Percentiles rank a stretch among this genome's conserved stretches.
Conservation (phyloP, 2,797 vertebrate species). For the Sciurus vulgaris region DNA sequence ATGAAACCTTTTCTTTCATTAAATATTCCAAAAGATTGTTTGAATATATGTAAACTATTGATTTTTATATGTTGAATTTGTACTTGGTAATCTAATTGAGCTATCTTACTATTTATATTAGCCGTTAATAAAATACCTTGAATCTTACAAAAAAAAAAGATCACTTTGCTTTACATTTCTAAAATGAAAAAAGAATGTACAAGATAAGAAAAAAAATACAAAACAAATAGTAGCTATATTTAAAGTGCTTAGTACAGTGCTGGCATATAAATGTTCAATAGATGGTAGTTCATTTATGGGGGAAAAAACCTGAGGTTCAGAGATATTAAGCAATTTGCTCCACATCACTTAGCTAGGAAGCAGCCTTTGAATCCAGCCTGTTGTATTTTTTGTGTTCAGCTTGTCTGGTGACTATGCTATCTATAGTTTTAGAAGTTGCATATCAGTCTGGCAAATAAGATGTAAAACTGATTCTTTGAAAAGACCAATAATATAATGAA, state of each 20-base stretch:
- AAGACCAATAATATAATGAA: background rate
- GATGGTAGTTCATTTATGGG: slow-evolving; percentile 7
- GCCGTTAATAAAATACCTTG: no score
- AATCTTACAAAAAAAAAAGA: no score
- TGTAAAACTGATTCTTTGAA: slow-evolving; percentile 40
- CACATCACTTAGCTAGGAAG: background rate
- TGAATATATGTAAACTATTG: no score
- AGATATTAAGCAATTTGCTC: background rate
- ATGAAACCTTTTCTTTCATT: no score
- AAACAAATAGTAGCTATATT: slow-evolving; percentile 17
- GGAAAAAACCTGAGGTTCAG: slow-evolving; percentile 25
- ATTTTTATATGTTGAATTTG: no score
- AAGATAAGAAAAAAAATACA: background rate
- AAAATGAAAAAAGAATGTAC: no score
- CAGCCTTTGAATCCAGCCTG: background rate
- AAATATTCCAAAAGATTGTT: no score
- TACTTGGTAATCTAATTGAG: no score
- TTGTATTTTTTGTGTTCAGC: background rate
- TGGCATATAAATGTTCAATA: background rate
- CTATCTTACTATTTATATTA: no score
- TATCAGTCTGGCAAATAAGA: background rate
- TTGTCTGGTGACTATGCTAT: background rate
- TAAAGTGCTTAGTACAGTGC: slow-evolving; percentile 6
- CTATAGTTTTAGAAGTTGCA: slow-evolving; percentile 40
- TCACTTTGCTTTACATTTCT: no score